phyloP scores from a whole-genome alignment of 2,113 vertebrate genomes.

The Ascaphus truei region DNA sequence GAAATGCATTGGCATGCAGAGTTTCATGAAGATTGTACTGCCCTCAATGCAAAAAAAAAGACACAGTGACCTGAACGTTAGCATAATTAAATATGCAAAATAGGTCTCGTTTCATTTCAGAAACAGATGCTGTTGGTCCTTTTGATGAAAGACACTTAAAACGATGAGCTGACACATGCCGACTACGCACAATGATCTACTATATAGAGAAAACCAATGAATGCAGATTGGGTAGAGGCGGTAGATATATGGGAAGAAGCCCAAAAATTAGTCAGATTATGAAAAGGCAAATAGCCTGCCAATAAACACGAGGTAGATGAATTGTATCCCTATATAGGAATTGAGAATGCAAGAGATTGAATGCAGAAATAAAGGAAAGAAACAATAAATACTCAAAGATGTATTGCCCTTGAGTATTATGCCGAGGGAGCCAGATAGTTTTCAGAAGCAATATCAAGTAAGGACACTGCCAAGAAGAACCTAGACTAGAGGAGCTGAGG shows the following conservation, averaged over 20 bases:
- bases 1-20: background rate
- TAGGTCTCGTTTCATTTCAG: background rate
- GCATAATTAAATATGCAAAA: slow-evolving; percentile 27
- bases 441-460: no score
- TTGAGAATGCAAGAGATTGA: no score
- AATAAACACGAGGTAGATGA: no score
- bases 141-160: slow-evolving; percentile 14
- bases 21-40: background rate
- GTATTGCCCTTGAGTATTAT: no score
- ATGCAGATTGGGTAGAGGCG: background rate
- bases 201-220: background rate
- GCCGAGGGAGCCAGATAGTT: no score
- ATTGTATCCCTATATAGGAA: no score
- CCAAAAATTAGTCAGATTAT: no score
- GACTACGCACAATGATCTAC: background rate
- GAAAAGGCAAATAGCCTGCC: no score
- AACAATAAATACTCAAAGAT: no score
- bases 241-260: background rate
- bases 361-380: no score
- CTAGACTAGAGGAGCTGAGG: no score
- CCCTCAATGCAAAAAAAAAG: background rate
- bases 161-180: slow-evolving; percentile 15
- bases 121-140: slow-evolving; percentile 3
- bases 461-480: no score
- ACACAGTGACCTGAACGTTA: background rate